phyloP scores from a whole-genome alignment of 2,888 invertebrate species.

The Fabriciana adippe region DNA sequence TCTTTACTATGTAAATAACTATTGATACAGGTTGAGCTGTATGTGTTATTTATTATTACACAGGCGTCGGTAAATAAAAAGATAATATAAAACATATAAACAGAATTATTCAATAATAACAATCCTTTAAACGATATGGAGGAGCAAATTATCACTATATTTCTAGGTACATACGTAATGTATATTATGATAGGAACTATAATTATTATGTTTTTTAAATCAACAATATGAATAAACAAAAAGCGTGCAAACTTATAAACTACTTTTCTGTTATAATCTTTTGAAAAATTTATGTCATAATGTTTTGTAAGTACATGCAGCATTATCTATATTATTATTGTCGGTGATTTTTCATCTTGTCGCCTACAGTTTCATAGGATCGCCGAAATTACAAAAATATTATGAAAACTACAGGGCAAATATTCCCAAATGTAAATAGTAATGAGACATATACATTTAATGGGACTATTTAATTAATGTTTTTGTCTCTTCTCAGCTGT shows the following conservation, averaged over 20 bases:
- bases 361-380: not conserved
- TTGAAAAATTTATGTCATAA: not conserved
- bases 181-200: constrained; percentile 18
- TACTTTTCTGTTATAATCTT: not conserved
- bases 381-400: constrained; percentile 18
- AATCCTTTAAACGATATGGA: not conserved
- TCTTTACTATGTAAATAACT: constrained; percentile 15
- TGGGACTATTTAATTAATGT: too few species aligned
- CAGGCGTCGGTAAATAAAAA: not conserved
- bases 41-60: constrained; percentile 1
- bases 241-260: not conserved
- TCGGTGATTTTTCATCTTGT: constrained; percentile 10
- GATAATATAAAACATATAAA: not conserved
- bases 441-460: not conserved
- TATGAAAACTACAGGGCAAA: constrained; percentile 8
- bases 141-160: not conserved
- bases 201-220: not conserved
- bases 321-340: constrained; percentile 14
- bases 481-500: too few species aligned
- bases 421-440: constrained; percentile 13
- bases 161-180: not conserved
- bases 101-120: not conserved
- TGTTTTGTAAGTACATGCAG: constrained; percentile 2
- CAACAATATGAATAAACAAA: not conserved
- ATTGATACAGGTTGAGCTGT: constrained; percentile 29